Evolutionary conservation across 2,113 vertebrate genomes (phyloP), one percentile per base, ranked within the genome.

Genomic region (Platycercus adscitus): DNA sequence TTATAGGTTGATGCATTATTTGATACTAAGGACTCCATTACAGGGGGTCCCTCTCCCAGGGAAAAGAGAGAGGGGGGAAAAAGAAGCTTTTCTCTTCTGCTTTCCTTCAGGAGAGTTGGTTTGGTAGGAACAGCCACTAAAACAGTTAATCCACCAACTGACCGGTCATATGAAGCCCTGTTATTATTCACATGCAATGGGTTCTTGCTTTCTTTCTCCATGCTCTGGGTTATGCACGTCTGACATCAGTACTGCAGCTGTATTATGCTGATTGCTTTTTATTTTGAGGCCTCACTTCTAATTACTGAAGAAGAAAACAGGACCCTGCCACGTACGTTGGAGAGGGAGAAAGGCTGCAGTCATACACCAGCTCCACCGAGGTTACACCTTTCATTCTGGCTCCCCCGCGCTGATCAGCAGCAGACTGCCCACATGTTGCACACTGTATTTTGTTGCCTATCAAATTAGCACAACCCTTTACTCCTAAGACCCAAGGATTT

Each of bases 111-210:
- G 50, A 78, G 7, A 70, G 20, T 43, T 41, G 76, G 52, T 90
- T 47, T 33, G 31, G n/a, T 82, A n/a, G 47, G 52, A 92, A 82
- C 43, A 93, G 8, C 23, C 80, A 43, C 58, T 83, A 64, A 71
- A 88, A 95, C 56, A 85, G 55, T 63, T 82, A 89, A 53, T 93
- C 55, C 43, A 86, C 52, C 49, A 88, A 46, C 29, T 66, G 70
- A 46, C 14, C 43, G 13, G 44, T 71, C 53, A 41, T 79, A 44
- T 15, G 18, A 29, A 94, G 28, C 88, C 50, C 7, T 6, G 49
- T 44, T 66, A 17, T 87, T 91, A 80, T 77, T 72, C 29, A 17
- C 63, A 50, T 21, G 70, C 60, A 72, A 23, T 17, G 41, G 66
- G 39, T 26, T 82, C 26, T 86, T 88, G 61, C 20, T 81, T 87